phyloP scores from a whole-genome alignment of 2,797 vertebrate species.

The Tauraco hartlaubi region DNA sequence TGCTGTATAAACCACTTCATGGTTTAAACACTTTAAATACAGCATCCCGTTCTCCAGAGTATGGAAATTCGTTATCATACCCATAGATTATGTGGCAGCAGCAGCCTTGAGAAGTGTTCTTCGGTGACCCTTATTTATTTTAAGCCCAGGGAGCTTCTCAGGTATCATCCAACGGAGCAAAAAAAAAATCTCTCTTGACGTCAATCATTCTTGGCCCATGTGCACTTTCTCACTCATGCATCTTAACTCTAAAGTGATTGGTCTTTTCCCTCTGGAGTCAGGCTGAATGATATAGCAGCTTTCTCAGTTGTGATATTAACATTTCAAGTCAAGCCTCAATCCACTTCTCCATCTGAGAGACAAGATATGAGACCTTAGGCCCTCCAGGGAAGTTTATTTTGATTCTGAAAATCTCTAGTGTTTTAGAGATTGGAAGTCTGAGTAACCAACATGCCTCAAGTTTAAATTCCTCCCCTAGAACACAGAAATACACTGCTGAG shows the following conservation, averaged over 20 bases:
- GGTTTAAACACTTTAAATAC: constrained; percentile 6
- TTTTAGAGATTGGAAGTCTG: not conserved
- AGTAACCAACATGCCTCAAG: not conserved
- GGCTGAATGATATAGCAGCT: constrained; percentile 20
- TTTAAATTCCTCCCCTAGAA: not conserved
- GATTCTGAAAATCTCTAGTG: constrained; percentile 2
- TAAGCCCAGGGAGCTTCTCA: constrained; percentile 33
- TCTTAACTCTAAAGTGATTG: constrained; percentile 46
- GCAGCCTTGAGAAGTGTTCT: not conserved
- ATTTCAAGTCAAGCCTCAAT: constrained; percentile 43
- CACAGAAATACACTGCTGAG: not conserved
- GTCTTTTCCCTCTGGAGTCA: constrained; percentile 18
- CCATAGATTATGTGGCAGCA: constrained; percentile 36
- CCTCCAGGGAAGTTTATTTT: not conserved
- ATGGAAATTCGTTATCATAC: not conserved
- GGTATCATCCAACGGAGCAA: not conserved
- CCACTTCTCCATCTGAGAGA: constrained; percentile 4
- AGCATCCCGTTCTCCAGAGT: not conserved
- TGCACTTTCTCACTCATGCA: constrained; percentile 39
- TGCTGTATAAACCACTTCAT: not conserved
- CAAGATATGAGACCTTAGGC: not conserved
- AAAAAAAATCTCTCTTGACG: not conserved
- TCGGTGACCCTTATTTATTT: constrained; percentile 48
- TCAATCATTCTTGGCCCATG: constrained; percentile 46
- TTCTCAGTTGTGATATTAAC: constrained; percentile 10